Percentiles rank a stretch among this genome's conserved stretches.
Evolutionary conservation across 2,113 vertebrate species (phyloP).

Genomic region (Blennius ocellaris): DNA sequence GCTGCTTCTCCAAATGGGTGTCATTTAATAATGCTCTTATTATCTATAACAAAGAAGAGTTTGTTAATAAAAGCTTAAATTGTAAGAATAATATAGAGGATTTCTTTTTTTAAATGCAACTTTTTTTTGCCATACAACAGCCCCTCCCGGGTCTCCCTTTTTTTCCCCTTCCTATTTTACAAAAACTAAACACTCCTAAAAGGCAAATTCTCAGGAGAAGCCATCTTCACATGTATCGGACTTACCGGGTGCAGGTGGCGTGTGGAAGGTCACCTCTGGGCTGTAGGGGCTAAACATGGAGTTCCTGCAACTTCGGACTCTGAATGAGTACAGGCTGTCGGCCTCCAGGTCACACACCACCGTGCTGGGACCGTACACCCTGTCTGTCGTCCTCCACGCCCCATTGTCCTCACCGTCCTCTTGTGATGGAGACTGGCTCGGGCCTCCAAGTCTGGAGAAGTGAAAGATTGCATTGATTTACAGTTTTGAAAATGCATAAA

Average conservation of each 20-base stretch:
- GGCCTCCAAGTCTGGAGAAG: slow-evolving; percentile 49
- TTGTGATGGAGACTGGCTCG: slow-evolving; percentile 54
- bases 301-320: slow-evolving; percentile 89
- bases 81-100: too few species aligned
- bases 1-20: not conserved
- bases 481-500: not conserved
- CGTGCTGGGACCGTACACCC: slow-evolving; percentile 83
- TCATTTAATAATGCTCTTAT: slow-evolving; percentile 18
- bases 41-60: slow-evolving; percentile 12
- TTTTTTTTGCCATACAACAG: too few species aligned
- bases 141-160: too few species aligned
- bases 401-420: slow-evolving; percentile 81
- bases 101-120: too few species aligned
- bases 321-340: slow-evolving; percentile 87
- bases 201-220: too few species aligned
- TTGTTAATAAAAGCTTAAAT: too few species aligned
- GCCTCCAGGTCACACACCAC: slow-evolving; percentile 87
- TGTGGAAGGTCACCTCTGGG: slow-evolving; percentile 88
- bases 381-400: slow-evolving; percentile 84
- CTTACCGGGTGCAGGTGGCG: slow-evolving; percentile 93
- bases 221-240: too few species aligned
- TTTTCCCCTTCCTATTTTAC: too few species aligned
- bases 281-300: slow-evolving; percentile 90
- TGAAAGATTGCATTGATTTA: not conserved
- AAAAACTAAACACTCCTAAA: too few species aligned